These are phyloP conservation scores for Zygogramma bicolorata DNA, from an alignment of 2,888 invertebrate species.

Conservation along the genomic window DNA sequence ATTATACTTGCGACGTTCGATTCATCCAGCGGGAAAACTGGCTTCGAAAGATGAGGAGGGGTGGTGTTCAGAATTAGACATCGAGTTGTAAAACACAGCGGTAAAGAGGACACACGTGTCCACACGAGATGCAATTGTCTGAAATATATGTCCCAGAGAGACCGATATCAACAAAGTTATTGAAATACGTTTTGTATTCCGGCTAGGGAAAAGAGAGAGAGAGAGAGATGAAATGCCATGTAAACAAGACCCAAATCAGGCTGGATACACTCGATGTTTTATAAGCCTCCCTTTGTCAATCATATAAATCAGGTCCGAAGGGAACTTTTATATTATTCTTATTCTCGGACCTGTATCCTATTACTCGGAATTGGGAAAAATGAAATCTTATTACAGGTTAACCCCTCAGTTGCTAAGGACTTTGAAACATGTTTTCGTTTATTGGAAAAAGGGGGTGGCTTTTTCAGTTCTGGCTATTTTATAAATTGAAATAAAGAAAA, in stretches of 20 bases:
- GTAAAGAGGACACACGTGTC: slow-evolving; percentile 56
- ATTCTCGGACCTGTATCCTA: slow-evolving; percentile 25
- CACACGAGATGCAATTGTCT: slow-evolving; percentile 49
- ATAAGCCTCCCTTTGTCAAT: slow-evolving; percentile 49
- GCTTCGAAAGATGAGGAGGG: slow-evolving; percentile 40
- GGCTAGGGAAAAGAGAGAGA: slow-evolving; percentile 52
- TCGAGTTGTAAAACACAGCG: slow-evolving; percentile 54
- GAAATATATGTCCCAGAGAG: slow-evolving; percentile 50
- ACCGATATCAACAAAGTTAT: slow-evolving; percentile 59
- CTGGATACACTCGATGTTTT: slow-evolving; percentile 36
- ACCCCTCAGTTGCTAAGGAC: slow-evolving; percentile 9
- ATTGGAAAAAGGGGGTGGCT: background rate
- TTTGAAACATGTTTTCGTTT: background rate
- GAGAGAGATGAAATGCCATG: slow-evolving; percentile 51
- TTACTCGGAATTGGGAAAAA: slow-evolving; percentile 19
- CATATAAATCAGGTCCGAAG: slow-evolving; percentile 41
- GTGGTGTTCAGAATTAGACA: slow-evolving; percentile 50
- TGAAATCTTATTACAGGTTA: slow-evolving; percentile 12
- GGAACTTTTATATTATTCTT: slow-evolving; percentile 34
- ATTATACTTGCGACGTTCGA: slow-evolving; percentile 62
- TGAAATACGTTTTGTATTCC: slow-evolving; percentile 55
- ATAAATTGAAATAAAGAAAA: background rate
- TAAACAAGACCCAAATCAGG: slow-evolving; percentile 33
- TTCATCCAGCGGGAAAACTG: slow-evolving; percentile 44
- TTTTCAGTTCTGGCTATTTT: background rate